A percentile compares a stretch with the other conserved stretches of the same genome.
These are phyloP conservation scores for Capreolus pygargus DNA, from an alignment of 2,113 vertebrate species.

Conservation along the genomic window DNA sequence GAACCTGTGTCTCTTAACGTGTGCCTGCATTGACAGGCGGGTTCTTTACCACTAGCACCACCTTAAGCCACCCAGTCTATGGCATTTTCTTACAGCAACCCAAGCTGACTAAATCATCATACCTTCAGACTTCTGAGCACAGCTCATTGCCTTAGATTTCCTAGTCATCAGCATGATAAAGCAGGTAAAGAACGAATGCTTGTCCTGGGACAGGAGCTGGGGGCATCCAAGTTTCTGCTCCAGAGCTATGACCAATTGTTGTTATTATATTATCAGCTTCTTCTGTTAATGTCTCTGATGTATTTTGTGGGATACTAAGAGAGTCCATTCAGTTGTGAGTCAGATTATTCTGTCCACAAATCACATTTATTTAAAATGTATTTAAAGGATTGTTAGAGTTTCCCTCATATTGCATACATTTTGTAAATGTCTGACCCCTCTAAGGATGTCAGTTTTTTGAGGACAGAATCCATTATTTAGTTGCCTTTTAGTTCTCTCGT, in stretches of 20 bases:
- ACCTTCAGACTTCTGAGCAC: neutral
- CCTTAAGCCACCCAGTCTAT: neutral
- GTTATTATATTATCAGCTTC: neutral
- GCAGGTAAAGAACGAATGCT: neutral
- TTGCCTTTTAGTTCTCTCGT: neutral
- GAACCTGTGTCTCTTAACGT: neutral
- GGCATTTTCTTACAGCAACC: neutral
- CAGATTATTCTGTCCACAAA: neutral
- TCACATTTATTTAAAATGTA: neutral
- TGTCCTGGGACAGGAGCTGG: neutral
- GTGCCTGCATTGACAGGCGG: neutral
- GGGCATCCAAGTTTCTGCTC: neutral
- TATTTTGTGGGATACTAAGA: neutral
- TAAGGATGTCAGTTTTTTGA: neutral
- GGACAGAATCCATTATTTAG: neutral
- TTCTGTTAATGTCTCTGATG: neutral
- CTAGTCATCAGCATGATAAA: neutral
- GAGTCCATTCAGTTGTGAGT: neutral
- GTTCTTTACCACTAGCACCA: neutral
- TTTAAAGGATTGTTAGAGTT: neutral
- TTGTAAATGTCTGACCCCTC: neutral
- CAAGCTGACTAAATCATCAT: neutral
- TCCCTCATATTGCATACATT: neutral
- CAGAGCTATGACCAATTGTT: neutral
- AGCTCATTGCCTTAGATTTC: neutral